Base-by-base conservation (phyloP, 92 coral and sea anemone species). In the Montipora capitata region DNA sequence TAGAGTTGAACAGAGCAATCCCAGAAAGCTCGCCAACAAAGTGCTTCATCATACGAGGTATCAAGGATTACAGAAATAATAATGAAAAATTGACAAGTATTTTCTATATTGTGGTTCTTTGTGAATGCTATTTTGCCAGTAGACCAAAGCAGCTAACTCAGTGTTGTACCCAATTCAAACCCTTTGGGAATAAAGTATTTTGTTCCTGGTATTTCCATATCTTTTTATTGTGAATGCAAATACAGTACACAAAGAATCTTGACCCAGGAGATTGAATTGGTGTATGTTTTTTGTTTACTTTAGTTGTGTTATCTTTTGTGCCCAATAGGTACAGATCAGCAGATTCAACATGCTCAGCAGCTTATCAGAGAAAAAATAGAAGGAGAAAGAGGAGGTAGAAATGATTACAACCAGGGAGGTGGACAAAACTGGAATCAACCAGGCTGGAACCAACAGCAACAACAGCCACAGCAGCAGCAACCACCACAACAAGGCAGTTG, bases 11-110 rank as follows among this genome's bases (percentile, higher is more conserved):
- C 89, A 90, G 99, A 84, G 44, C 74, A 12, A 84, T 96, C 67
- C 99, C 99, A 18, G 99, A 97, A 83, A 96, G 91, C 72, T 94
- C 98, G 9, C 99, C 99, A 52, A 96, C 97, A 73, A 94, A 96
- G 72, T 82, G 83, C 83, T 97, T 97, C 54, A 78, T 93, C 13
- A 96, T 97, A 43, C 85, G 98, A 97, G 98, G 98, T 95, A 64
- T 39, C 10, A 5, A 61, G 16, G 42, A 13, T 13, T 4, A 8
- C 42, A 20, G 1, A 20, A 67, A 16, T 8, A n/a, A 6, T 67
- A 40, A n/a, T 67, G 4, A 18, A 27, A 27, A 27, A 27, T 27
- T 27, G 35, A 27, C 35, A 27, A 27, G 35, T 27, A 27, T 27
- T 27, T 27, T 1, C 35, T 27, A 27, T 27, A 27, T 1, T 27